Evolutionary conservation across 1,140 invertebrate species (phyloP), one percentile per base, ranked within the genome.

Genomic region (Drosophila pallidifrons): DNA sequence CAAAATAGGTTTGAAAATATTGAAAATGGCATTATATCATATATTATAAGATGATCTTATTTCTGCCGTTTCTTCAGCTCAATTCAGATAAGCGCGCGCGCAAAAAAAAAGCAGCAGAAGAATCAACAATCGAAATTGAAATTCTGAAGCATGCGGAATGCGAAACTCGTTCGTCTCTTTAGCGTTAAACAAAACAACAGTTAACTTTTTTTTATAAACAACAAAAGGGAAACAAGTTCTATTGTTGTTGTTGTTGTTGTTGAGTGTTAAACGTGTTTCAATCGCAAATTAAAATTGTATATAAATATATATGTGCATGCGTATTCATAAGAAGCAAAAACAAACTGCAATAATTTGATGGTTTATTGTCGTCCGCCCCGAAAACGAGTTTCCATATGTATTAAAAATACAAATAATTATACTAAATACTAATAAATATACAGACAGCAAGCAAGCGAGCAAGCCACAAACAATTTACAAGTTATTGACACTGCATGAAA

Each of bases 241-340:
- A 59, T 59, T 80, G 67, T 45, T 75, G 32, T 68, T 70, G 15
- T 49, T 77, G 60, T 30, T 70, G 59, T 65, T 75, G 59, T 57
- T 64, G 58, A 82, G 74, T 76, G 59, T 68, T 86, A 79, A 87
- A 87, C 83, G 82, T 87, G 82, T 86, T 82, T 82, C 30, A 86
- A 80, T 68, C 72, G 15, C 28, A 47, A 78, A 71, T 64, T 57
- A 52, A 75, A 80, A 45, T 70, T 70, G 30, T 75, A 65, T 54
- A 71, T 66, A 61, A 68, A 41, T 25, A 54, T 47, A 6, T 38
- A 28, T 28, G 16, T 25, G 38, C 16, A 41, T 57, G 15, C 35
- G 32, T 57, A 43, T 59, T 28, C 61, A 35, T 70, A 54, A 61
- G 51, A 20, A 66, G 74, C 30, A 64, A 76, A 45, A 82, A 79